Evolutionary conservation across 2,797 vertebrate species (phyloP).

Genomic region (Crenichthys baileyi): DNA sequence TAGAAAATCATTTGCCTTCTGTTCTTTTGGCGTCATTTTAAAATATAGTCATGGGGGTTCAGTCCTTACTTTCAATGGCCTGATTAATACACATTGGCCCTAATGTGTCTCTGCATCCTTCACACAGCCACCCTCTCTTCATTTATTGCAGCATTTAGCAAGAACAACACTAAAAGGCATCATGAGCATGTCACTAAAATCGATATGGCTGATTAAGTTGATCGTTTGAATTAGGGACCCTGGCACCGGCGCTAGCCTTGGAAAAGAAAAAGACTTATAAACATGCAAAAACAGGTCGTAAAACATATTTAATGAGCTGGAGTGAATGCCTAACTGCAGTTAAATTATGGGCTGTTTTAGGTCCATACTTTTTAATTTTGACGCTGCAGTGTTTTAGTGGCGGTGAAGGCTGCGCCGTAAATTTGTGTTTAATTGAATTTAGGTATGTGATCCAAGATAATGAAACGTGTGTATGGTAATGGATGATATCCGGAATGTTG

Average conservation of each 20-base stretch:
- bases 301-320: constrained; percentile 63
- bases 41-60: constrained; percentile 34
- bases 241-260: constrained; percentile 8
- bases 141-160: constrained; percentile 66
- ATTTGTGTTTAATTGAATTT: constrained; percentile 59
- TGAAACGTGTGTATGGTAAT: constrained; percentile 55
- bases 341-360: constrained; percentile 48
- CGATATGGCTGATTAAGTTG: constrained; percentile 60
- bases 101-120: constrained; percentile 21
- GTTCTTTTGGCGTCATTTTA: constrained; percentile 28
- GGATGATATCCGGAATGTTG: constrained; percentile 53
- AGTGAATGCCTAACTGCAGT: constrained; percentile 37
- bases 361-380: constrained; percentile 35
- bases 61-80: constrained; percentile 29
- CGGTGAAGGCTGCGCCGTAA: constrained; percentile 12
- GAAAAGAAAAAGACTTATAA: constrained; percentile 45
- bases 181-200: constrained; percentile 66
- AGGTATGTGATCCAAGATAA: constrained; percentile 55
- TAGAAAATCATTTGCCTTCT: constrained; percentile 21
- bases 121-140: constrained; percentile 17
- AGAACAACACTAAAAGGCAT: constrained; percentile 65
- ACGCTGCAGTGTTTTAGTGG: constrained; percentile 42
- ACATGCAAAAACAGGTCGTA: constrained; percentile 62
- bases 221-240: constrained; percentile 39
- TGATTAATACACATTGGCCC: constrained; percentile 41